Evolutionary conservation across 2,113 vertebrate genomes (phyloP), one percentile per base, ranked within the genome.

Genomic region (Urocolius indicus): DNA sequence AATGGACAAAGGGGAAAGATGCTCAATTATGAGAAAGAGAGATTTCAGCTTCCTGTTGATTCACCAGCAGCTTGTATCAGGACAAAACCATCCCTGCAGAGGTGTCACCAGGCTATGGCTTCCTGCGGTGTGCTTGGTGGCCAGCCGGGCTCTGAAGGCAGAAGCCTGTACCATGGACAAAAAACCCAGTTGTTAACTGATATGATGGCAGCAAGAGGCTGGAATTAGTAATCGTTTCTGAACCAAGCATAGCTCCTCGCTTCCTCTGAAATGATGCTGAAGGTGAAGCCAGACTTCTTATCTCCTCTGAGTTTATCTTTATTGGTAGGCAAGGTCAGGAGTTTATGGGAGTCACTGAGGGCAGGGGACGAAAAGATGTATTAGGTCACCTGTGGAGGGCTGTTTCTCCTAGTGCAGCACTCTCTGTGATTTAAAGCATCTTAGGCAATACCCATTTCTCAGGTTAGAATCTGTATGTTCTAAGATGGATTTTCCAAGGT

Each of bases 41-140:
- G 57, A 83, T 89, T 78, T 27, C 17, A 46, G 45, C 87, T 92
- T 86, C 92, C 91, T 67, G 79, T 46, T 89, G 94, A 84, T 71
- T 93, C 82, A 66, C 57, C 3, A 14, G 71, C 62, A 65, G 79
- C 92, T 90, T 87, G 83, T 30, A 52, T 16, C 59, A n/a, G 90
- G 52, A 19, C 68, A 68, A 11, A 84, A 15, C 85, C 38, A 6
- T 38, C 68, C 94, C 48, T 0, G 3, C 54, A 10, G 66, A 69
- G 84, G 69, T 72, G 73, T 63, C 93, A 89, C 91, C 45, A 15
- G 32, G 1, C 14, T 23, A 0, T 10, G n/a, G 27, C 41, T 41
- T 34, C 45, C 54, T 34, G 16, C 5, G 1, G 49, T 21, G 43
- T 22, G 20, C 58, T 36, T 2, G 1, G 32, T 1, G 13, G 11